Percentiles rank a stretch among this genome's conserved stretches.
Conservation (phyloP, 92 coral and sea anemone genomes). For the Parazoanthus atlanticus region DNA sequence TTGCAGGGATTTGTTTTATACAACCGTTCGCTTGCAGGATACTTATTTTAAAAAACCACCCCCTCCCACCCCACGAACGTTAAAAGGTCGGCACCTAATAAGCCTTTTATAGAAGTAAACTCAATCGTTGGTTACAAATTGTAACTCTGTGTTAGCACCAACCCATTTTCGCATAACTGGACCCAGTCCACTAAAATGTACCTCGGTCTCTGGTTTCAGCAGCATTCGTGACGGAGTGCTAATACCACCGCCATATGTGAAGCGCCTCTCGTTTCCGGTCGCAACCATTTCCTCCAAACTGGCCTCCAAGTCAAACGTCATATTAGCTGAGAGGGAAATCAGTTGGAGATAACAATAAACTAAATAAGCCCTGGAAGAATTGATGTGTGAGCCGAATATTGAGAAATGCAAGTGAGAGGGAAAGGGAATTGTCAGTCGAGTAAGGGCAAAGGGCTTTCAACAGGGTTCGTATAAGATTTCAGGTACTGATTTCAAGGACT, state of each 20-base stretch:
- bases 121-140: too few relatives aligned
- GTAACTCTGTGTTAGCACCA: too few relatives aligned
- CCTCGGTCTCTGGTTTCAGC: conserved; percentile 32
- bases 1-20: too few relatives aligned
- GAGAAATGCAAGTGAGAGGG: not conserved
- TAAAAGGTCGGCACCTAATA: too few relatives aligned
- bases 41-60: too few relatives aligned
- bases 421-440: too few relatives aligned
- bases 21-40: too few relatives aligned
- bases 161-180: too few relatives aligned
- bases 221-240: conserved; percentile 52
- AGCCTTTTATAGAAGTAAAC: too few relatives aligned
- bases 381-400: not conserved
- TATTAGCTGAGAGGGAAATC: conserved; percentile 57
- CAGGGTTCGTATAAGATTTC: too few relatives aligned
- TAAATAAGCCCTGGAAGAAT: not conserved
- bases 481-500: too few relatives aligned
- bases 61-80: too few relatives aligned
- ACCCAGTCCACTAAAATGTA: not conserved
- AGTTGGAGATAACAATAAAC: not conserved
- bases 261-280: conserved; percentile 44
- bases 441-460: not conserved
- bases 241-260: conserved; percentile 20
- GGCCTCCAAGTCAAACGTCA: conserved; percentile 88
- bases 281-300: conserved; percentile 56